phyloP scores from a whole-genome alignment of 2,888 invertebrate genomes.

The Notodonta dromedarius region DNA sequence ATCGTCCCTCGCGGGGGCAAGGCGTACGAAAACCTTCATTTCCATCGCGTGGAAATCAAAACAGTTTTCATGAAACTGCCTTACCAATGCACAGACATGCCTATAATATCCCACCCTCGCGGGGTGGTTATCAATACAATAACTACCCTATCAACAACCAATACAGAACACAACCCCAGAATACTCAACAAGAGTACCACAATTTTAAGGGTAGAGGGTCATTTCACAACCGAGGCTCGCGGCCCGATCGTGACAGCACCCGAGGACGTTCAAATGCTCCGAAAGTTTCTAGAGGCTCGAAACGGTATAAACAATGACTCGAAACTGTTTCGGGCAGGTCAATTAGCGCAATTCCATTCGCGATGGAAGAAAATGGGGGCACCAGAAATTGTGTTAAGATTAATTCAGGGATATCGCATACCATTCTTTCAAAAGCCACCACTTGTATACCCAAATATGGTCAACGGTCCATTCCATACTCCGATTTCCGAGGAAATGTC shows the following conservation, averaged over 20 bases:
- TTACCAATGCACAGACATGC: not conserved
- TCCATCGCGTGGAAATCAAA: constrained; percentile 9
- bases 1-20: constrained; percentile 4
- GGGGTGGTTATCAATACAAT: not conserved
- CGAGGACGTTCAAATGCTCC: constrained; percentile 5
- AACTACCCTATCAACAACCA: not conserved
- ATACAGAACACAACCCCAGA: not conserved
- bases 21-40: not conserved
- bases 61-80: not conserved
- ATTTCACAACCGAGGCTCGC: constrained; percentile 13
- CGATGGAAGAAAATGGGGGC: constrained; percentile 20
- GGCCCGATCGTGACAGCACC: constrained; percentile 4
- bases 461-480: constrained; percentile 4
- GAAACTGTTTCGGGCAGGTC: constrained; percentile 13
- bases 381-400: constrained; percentile 17
- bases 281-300: not conserved
- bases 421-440: constrained; percentile 11
- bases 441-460: constrained; percentile 6
- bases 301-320: constrained; percentile 8
- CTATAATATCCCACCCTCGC: constrained; percentile 5
- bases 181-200: not conserved
- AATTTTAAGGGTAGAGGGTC: not conserved
- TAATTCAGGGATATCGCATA: constrained; percentile 23
- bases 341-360: constrained; percentile 10
- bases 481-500: constrained; percentile 3